Evolutionary conservation across 2,888 invertebrate genomes (phyloP), one percentile per base, ranked within the genome.

Genomic region (Rhaphigaster nebulosa): DNA sequence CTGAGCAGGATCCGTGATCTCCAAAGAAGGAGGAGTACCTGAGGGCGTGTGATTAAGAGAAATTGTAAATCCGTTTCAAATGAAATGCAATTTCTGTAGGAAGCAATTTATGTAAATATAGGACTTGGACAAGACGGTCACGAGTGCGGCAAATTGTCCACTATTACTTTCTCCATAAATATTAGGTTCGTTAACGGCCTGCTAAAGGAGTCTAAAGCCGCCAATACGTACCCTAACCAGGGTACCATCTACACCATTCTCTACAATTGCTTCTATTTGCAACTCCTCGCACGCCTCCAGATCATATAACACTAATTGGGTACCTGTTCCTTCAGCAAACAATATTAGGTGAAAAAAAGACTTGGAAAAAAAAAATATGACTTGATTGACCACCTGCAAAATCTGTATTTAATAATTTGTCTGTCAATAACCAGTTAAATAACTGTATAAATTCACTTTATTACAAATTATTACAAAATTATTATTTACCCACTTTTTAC

Each of bases 21-120:
- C 65, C 29, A 12, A 70, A 70, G 70, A 18, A 70, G 84, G 1
- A 65, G 80, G 4, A 45, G n/a, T 45, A 45, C n/a, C 84, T 2
- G 45, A 84, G 84, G n/a, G 84, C 45, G 34, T 65, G 29, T 76
- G 70, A 45, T 84, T n/a, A 84, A 18, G 84, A 84, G 84, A 84
- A 84, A 84, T 45, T 50, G 45, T 41, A n/a, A 84, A 45, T 50
- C 26, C n/a, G 45, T 5, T n/a, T 50, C 41, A 84, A 50, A 84
- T 84, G 84, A 84, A 84, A 84, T 84, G 84, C 84, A 84, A 84
- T 80, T 80, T 80, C 23, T 80, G 23, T 38, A 38, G 29, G 38
- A 76, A 38, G 76, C 38, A 76, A 76, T 65, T 65, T 65, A 65
- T 65, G 65, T 34, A 76, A 76, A 76, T 76, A 76, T 38, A 76